Percentiles rank a stretch among this genome's conserved stretches.
Conservation (phyloP, 1,140 invertebrate species). For the Tetramorium simillimum region DNA sequence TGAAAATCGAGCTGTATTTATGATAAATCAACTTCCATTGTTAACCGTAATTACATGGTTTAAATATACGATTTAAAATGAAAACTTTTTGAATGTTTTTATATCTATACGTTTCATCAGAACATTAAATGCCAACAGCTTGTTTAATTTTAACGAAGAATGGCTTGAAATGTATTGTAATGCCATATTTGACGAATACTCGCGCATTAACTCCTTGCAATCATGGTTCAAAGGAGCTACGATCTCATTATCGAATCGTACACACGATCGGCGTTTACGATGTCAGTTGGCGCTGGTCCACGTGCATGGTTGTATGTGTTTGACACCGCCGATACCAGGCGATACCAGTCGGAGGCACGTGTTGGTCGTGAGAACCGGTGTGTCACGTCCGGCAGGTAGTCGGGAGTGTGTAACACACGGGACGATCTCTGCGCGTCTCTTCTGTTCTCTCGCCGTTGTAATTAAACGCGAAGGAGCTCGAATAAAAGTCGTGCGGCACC, state of each 20-base stretch:
- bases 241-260: slow-evolving; percentile 69
- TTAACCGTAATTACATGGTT: neutral
- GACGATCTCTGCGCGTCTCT: slow-evolving; percentile 15
- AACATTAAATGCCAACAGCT: neutral
- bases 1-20: neutral
- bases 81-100: neutral
- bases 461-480: slow-evolving; percentile 73
- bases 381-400: slow-evolving; percentile 73
- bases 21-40: neutral
- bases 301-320: slow-evolving; percentile 27
- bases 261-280: slow-evolving; percentile 57
- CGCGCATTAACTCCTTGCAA: neutral
- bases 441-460: slow-evolving; percentile 54
- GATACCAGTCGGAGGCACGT: slow-evolving; percentile 65
- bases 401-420: slow-evolving; percentile 58
- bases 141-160: neutral
- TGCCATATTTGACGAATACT: slow-evolving; percentile 27
- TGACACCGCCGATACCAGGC: slow-evolving; percentile 67
- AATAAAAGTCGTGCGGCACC: slow-evolving; percentile 74
- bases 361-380: slow-evolving; percentile 68
- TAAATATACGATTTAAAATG: neutral
- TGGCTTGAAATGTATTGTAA: neutral
- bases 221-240: slow-evolving; percentile 16
- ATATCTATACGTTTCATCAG: neutral
- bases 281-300: slow-evolving; percentile 34